Conservation (phyloP, 2,888 invertebrate species). For the Lasioglossum calceatum region DNA sequence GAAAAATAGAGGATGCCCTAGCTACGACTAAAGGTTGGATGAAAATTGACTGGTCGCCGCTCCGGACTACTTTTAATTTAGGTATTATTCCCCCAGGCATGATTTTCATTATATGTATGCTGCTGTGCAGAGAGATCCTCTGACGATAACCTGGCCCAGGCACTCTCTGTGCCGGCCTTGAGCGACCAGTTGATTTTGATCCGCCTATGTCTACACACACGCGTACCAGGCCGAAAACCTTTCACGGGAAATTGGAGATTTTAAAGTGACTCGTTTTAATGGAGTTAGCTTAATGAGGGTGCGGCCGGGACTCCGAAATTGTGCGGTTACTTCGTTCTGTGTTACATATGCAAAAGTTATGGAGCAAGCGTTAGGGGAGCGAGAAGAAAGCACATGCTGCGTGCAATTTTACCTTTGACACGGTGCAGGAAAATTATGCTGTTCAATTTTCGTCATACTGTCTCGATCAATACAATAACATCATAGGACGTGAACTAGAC, state of each 20-base stretch:
- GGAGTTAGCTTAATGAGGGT: slow-evolving; percentile 39
- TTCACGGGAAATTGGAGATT: slow-evolving; percentile 21
- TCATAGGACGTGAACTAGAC: not conserved
- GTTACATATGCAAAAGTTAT: slow-evolving; percentile 14
- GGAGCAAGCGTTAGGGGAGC: slow-evolving; percentile 14
- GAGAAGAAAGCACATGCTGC: slow-evolving; percentile 25
- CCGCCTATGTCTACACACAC: slow-evolving; percentile 3
- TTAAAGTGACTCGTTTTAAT: slow-evolving; percentile 26
- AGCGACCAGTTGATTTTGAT: slow-evolving; percentile 22
- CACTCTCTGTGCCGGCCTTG: not conserved
- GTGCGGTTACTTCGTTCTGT: slow-evolving; percentile 37
- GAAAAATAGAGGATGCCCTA: not conserved
- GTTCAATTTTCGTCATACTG: not conserved
- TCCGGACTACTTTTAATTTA: not conserved
- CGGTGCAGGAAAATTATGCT: not conserved
- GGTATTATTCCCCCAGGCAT: not conserved
- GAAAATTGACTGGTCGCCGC: slow-evolving; percentile 6
- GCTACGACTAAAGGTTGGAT: not conserved
- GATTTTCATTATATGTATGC: not conserved
- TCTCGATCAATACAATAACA: no score
- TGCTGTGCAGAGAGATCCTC: not conserved
- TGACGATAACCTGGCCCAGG: not conserved
- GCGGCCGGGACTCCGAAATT: not conserved
- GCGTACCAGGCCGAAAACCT: slow-evolving; percentile 22
- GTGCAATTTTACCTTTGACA: not conserved